These are phyloP conservation scores for Acridotheres tristis DNA, from an alignment of 2,797 vertebrate genomes.

Conservation along the genomic window DNA sequence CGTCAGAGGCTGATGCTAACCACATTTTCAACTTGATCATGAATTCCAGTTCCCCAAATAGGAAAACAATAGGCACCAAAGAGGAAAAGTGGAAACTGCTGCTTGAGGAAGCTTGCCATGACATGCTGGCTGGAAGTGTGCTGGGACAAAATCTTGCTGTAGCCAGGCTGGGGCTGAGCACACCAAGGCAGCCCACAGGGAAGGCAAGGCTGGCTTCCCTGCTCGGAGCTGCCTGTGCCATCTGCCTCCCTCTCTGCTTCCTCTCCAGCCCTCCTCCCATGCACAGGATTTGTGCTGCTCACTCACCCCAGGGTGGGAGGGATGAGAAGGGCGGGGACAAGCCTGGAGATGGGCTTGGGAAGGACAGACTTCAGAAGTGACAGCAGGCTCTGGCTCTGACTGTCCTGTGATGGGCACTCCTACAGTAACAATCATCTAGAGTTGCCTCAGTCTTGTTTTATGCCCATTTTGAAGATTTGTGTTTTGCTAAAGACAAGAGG, in stretches of 20 bases:
- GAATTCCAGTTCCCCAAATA: slow-evolving; percentile 35
- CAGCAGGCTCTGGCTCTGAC: neutral
- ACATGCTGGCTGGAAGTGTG: neutral
- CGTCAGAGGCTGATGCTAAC: slow-evolving; percentile 20
- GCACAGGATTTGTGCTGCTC: neutral
- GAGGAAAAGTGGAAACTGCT: slow-evolving; percentile 61
- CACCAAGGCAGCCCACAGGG: neutral
- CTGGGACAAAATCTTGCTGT: neutral
- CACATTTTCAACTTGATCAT: neutral
- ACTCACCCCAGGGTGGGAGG: neutral
- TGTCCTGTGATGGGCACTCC: neutral
- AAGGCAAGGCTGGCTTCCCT: neutral
- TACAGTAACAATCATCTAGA: neutral
- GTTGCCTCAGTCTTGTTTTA: neutral
- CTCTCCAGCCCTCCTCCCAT: neutral
- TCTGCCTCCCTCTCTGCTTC: neutral
- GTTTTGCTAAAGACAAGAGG: neutral
- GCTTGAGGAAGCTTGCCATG: slow-evolving; percentile 22
- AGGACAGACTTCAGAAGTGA: neutral
- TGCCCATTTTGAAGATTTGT: neutral
- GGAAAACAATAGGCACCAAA: slow-evolving; percentile 59
- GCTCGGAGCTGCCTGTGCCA: accelerated
- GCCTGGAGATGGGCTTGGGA: neutral
- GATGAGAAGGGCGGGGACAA: neutral
- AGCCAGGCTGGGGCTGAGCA: neutral